phyloP scores from a whole-genome alignment of 2,113 vertebrate species.

The Pelobates fuscus region DNA sequence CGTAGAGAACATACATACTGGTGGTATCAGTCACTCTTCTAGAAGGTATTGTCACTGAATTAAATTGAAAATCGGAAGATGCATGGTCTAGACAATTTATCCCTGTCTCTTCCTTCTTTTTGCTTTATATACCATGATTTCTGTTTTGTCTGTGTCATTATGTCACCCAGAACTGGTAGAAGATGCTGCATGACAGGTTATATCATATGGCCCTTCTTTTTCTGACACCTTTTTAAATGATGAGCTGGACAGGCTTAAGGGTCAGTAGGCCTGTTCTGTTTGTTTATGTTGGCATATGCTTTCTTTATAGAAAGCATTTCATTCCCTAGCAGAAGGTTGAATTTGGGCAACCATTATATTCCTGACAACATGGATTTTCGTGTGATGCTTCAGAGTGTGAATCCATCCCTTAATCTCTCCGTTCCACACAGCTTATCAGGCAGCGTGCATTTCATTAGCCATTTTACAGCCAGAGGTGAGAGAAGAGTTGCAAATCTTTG shows the following conservation, averaged over 20 bases:
- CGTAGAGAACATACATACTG: neutral
- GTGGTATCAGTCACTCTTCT: neutral
- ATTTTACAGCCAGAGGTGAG: conserved; percentile 38
- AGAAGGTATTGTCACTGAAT: neutral
- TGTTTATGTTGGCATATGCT: neutral
- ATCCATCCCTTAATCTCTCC: conserved; percentile 44
- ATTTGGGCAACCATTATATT: conserved; percentile 41
- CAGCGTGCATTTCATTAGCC: conserved; percentile 37
- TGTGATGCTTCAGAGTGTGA: conserved; percentile 28
- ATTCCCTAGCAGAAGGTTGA: conserved; percentile 35
- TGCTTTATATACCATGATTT: neutral
- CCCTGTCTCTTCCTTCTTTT: conserved; percentile 1
- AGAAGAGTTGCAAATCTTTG: conserved; percentile 7
- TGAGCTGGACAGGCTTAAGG: conserved; percentile 21
- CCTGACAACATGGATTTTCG: conserved; percentile 44
- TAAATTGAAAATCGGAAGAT: conserved; percentile 18
- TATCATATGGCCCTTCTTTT: neutral
- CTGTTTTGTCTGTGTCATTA: neutral
- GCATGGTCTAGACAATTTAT: neutral
- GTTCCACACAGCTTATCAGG: conserved; percentile 32
- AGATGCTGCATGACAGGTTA: neutral
- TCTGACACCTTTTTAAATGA: conserved; percentile 15
- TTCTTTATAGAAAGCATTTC: conserved; percentile 34
- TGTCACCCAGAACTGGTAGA: neutral
- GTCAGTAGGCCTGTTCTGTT: conserved; percentile 18